These are phyloP conservation scores for Poecile atricapillus DNA, from an alignment of 2,113 vertebrate species.

Conservation along the genomic window DNA sequence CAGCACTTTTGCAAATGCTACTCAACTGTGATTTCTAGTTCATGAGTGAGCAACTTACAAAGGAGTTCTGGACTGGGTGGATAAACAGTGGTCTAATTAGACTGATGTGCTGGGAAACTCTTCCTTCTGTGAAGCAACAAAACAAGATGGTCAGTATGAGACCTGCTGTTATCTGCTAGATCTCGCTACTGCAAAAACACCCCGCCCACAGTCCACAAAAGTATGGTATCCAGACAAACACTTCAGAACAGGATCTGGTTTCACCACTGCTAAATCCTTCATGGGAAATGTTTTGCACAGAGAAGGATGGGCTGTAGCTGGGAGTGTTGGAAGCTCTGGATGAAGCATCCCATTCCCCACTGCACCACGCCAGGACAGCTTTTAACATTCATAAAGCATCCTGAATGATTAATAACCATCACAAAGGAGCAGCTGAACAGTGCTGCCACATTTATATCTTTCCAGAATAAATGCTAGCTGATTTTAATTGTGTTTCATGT, in stretches of 20 bases:
- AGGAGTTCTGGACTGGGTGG: constrained; percentile 5
- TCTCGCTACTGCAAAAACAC: neutral
- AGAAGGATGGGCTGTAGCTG: neutral
- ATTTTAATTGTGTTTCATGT: constrained; percentile 13
- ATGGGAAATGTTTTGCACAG: neutral
- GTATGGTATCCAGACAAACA: neutral
- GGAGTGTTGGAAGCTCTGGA: neutral
- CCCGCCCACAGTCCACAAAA: neutral
- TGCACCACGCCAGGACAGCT: neutral
- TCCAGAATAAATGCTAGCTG: constrained; percentile 34
- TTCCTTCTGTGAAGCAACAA: constrained; percentile 61
- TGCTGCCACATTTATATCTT: constrained; percentile 21
- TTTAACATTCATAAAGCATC: constrained; percentile 27
- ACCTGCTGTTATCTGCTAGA: neutral
- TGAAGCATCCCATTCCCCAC: neutral
- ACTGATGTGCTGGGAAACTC: neutral
- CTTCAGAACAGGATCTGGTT: neutral
- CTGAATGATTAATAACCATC: constrained; percentile 34
- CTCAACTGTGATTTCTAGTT: neutral
- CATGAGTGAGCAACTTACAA: constrained; percentile 26
- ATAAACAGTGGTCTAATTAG: neutral
- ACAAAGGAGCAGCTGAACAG: constrained; percentile 50
- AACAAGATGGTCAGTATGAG: neutral
- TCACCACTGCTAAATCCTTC: neutral
- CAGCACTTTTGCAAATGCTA: neutral